phyloP scores from a whole-genome alignment of 2,797 vertebrate species.

The Cryptoblepharus egeriae region DNA sequence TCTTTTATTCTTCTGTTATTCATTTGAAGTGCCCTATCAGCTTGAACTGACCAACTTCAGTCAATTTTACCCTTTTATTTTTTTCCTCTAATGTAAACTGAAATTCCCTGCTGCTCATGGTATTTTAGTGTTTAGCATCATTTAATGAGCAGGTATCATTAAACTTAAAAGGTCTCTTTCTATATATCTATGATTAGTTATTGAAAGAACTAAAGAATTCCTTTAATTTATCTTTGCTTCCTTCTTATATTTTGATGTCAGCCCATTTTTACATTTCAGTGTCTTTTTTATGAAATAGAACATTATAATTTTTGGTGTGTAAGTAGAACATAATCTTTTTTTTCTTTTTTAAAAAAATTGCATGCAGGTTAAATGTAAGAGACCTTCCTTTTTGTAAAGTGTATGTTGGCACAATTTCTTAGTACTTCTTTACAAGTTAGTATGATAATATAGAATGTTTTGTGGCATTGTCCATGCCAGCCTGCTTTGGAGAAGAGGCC shows the following conservation, averaged over 20 bases:
- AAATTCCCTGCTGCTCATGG: constrained; percentile 91
- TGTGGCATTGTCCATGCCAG: too few species aligned
- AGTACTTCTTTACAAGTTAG: constrained; percentile 38
- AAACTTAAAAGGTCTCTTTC: constrained; percentile 87
- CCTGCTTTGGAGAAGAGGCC: too few species aligned
- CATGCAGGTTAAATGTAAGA: constrained; percentile 47
- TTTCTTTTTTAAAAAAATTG: background rate
- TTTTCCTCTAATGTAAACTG: constrained; percentile 97
- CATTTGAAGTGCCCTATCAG: constrained; percentile 98
- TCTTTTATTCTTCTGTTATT: constrained; percentile 89
- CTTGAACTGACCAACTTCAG: constrained; percentile 99
- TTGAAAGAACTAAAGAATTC: constrained; percentile 82
- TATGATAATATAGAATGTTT: constrained; percentile 1
- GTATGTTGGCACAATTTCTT: constrained; percentile 7
- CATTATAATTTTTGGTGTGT: constrained; percentile 77
- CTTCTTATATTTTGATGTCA: constrained; percentile 81
- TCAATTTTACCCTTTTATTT: constrained; percentile 96
- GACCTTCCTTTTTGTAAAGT: constrained; percentile 63
- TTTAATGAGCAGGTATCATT: constrained; percentile 96
- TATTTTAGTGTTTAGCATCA: constrained; percentile 90
- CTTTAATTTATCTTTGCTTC: constrained; percentile 80
- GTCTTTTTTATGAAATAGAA: constrained; percentile 75
- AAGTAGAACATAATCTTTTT: constrained; percentile 65
- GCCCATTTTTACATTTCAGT: constrained; percentile 77
- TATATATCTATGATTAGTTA: constrained; percentile 85